A percentile compares a stretch with the other conserved stretches of the same genome.
These are phyloP conservation scores for Scaptodrosophila lebanonensis DNA, from an alignment of 1,140 invertebrate species.

Conservation along the genomic window DNA sequence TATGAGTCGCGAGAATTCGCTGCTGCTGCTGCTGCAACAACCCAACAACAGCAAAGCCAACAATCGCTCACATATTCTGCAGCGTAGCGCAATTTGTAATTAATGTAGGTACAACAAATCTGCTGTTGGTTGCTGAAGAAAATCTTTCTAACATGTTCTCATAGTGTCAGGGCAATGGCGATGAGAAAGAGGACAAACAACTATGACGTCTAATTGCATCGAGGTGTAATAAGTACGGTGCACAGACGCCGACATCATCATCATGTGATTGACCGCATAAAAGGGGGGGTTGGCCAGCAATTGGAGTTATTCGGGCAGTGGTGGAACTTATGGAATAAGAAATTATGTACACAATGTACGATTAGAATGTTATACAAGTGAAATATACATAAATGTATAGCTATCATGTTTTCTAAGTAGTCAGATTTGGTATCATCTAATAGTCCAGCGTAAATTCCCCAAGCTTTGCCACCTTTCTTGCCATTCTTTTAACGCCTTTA, in stretches of 20 bases:
- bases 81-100: constrained; percentile 65
- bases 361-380: too few relatives aligned
- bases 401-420: too few relatives aligned
- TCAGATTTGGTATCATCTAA: too few relatives aligned
- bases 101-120: constrained; percentile 67
- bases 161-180: constrained; percentile 40
- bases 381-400: too few relatives aligned
- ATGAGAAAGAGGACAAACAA: constrained; percentile 12
- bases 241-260: constrained; percentile 33
- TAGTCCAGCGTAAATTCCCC: too few relatives aligned
- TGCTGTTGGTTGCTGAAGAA: constrained; percentile 53
- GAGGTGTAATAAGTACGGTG: constrained; percentile 45
- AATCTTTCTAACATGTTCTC: constrained; percentile 59
- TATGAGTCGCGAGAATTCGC: constrained; percentile 72
- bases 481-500: too few relatives aligned
- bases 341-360: too few relatives aligned
- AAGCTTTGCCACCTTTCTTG: too few relatives aligned
- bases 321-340: too few relatives aligned
- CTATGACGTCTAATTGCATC: constrained; percentile 17
- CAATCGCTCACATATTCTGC: constrained; percentile 11
- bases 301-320: too few relatives aligned
- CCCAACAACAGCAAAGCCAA: background rate
- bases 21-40: constrained; percentile 23
- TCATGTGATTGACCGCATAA: constrained; percentile 66
- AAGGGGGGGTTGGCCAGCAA: too few relatives aligned